Base-by-base conservation (phyloP, 2,888 invertebrate species). In the Apodemia duryi region DNA sequence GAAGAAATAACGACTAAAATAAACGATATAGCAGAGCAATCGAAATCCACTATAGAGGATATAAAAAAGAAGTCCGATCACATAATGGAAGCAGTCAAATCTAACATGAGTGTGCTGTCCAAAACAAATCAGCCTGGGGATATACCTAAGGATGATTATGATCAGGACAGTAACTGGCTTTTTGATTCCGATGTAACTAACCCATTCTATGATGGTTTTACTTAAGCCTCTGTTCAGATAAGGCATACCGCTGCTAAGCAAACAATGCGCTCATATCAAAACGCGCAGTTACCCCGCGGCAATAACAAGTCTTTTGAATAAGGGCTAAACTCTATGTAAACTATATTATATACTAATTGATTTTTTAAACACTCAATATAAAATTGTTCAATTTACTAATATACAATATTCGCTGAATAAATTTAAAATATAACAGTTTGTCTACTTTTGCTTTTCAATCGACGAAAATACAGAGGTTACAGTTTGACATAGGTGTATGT, bases 161-260 rank as follows among this genome's bases (percentile, higher is more conserved):
- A 28, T 28, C 9, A 9, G 43, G 46, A 46, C 4, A 46, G 13
- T 46, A 46, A 46, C 46, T 54, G 54, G 54, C 29, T 29, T 28
- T 46, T 51, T 52, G 38, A 38, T 52, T 35, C 49, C 28, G 6
- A 63, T 28, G 63, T 63, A 28, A 38, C 35, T 11, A 52, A 63
- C 51, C 63, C 63, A 35, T 63, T 63, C 29, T 63, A 63, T 52
- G 52, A 54, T 43, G 41, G 32, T 54, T 57, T 43, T 41, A 54
- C 54, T 29, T 54, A 54, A 29, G 11, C 6, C 6, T 38, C 38
- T 21, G 21, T 28, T 6, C 54, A 54, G 7, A 11, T 4, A 1
- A 11, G 28, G 32, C 11, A 1, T 46, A 46, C 3, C 46, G 13
- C 46, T 1, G 11, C 43, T 35, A 38, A 38, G 1, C 3, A 43